Percentiles rank a stretch among this genome's conserved stretches.
These are phyloP conservation scores for Drosophila helvetica DNA, from an alignment of 2,888 invertebrate genomes.

Conservation along the genomic window DNA sequence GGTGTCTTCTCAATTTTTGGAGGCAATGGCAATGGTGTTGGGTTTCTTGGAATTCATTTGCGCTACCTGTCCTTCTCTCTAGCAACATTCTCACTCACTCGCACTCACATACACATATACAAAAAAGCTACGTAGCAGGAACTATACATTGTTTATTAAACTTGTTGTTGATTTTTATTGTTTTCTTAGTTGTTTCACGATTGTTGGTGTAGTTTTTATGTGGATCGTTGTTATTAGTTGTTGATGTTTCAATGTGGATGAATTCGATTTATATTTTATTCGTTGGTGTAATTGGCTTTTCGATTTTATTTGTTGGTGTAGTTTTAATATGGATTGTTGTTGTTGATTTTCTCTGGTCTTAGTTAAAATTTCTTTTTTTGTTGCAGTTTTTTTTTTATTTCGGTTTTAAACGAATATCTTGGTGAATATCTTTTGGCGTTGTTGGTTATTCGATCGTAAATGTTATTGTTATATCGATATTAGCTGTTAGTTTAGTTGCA, in stretches of 20 bases:
- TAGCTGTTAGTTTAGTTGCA: background rate
- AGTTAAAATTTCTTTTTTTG: background rate
- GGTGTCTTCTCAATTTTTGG: slow-evolving; percentile 55
- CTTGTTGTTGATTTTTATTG: background rate
- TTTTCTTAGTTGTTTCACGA: slow-evolving; percentile 4
- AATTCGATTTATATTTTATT: background rate
- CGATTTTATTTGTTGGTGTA: background rate
- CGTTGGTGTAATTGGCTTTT: background rate
- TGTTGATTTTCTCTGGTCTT: background rate
- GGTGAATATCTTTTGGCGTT: background rate
- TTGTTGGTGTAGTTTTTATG: background rate
- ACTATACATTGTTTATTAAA: slow-evolving; percentile 68
- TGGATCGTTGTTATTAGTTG: background rate
- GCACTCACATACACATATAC: slow-evolving; percentile 29
- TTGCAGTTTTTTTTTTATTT: background rate
- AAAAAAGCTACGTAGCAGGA: slow-evolving; percentile 71
- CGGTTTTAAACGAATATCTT: background rate
- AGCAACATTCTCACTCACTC: slow-evolving; percentile 28
- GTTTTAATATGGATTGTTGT: background rate
- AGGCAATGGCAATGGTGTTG: slow-evolving; percentile 56
- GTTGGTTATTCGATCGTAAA: background rate
- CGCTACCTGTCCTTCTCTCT: slow-evolving; percentile 44
- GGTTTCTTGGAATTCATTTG: slow-evolving; percentile 26
- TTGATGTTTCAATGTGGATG: no score
- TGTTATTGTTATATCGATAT: no score